Conservation (phyloP, 2,797 vertebrate genomes). For the Anabas testudineus region DNA sequence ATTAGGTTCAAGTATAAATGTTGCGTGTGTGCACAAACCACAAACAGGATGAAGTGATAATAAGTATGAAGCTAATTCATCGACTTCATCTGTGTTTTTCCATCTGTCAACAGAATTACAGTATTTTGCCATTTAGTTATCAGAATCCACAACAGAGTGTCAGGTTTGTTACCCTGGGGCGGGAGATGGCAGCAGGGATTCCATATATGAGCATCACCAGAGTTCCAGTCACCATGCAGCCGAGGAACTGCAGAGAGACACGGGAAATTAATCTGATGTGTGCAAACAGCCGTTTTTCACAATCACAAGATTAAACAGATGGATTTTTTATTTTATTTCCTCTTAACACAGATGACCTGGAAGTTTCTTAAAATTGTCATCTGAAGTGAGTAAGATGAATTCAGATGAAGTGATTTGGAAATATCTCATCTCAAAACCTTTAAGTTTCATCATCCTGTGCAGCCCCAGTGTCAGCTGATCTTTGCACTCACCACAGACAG, state of each 20-base stretch:
- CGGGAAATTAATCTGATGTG: neutral
- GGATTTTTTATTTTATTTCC: too few relatives aligned
- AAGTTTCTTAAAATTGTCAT: neutral
- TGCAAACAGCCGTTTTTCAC: neutral
- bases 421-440: accelerated
- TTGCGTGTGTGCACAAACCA: too few relatives aligned
- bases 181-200: accelerated
- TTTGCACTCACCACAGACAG: constrained; percentile 67
- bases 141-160: too few relatives aligned
- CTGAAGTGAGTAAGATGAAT: neutral
- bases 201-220: constrained; percentile 48
- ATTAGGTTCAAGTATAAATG: too few relatives aligned
- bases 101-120: too few relatives aligned
- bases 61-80: too few relatives aligned
- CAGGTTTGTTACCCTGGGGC: constrained; percentile 29
- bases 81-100: too few relatives aligned
- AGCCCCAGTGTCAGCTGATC: neutral
- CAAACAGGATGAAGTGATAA: too few relatives aligned
- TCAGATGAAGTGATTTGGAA: neutral
- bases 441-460: neutral
- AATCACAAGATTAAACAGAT: too few relatives aligned
- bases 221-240: constrained; percentile 65
- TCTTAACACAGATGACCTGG: too few relatives aligned
- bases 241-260: constrained; percentile 63
- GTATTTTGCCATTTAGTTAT: too few relatives aligned